phyloP scores from a whole-genome alignment of 1,140 invertebrate genomes.

The Ostrea edulis region DNA sequence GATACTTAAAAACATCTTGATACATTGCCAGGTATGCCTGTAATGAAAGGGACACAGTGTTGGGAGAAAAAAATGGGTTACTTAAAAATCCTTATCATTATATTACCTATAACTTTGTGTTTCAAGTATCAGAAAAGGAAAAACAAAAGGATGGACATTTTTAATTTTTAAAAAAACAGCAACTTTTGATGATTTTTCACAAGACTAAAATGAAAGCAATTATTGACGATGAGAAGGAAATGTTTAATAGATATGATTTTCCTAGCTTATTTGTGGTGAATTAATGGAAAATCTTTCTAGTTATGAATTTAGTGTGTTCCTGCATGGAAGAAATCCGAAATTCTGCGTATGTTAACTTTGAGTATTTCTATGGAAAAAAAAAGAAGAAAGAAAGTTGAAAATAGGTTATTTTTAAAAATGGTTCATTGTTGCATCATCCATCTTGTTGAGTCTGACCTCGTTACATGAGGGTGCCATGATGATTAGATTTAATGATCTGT shows the following conservation, averaged over 20 bases:
- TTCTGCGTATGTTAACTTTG: constrained; percentile 30
- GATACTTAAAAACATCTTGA: constrained; percentile 33
- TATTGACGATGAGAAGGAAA: background rate
- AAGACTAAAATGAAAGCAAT: background rate
- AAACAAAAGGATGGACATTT: background rate
- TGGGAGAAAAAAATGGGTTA: background rate
- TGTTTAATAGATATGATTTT: background rate
- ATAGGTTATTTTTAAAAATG: background rate
- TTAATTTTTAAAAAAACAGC: background rate
- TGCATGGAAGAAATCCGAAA: constrained; percentile 32
- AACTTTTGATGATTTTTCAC: background rate
- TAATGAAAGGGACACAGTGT: constrained; percentile 29
- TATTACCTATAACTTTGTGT: background rate
- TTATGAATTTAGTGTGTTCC: constrained; percentile 32
- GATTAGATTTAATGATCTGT: background rate
- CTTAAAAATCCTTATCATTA: background rate
- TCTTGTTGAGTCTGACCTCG: background rate
- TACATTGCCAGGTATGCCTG: constrained; percentile 44
- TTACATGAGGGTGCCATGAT: background rate
- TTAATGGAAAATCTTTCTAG: background rate
- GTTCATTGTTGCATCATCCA: constrained; percentile 4
- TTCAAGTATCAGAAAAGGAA: background rate
- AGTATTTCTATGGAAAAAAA: background rate
- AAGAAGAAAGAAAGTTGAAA: background rate
- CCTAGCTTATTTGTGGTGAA: background rate